These are phyloP conservation scores for Melolontha melolontha DNA, from an alignment of 2,888 invertebrate species.

Conservation along the genomic window DNA sequence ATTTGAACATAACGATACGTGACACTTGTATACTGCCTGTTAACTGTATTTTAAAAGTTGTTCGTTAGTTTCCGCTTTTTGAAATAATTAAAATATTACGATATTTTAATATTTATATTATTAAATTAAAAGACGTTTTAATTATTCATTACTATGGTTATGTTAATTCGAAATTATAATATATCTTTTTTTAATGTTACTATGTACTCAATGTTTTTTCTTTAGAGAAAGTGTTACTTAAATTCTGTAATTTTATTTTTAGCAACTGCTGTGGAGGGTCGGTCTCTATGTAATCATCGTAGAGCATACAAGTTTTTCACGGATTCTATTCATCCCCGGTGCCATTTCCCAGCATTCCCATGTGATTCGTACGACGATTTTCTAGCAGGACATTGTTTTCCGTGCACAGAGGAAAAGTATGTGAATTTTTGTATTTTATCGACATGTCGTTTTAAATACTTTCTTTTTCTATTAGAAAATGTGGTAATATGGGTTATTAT, in stretches of 20 bases:
- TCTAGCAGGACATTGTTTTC: conserved; percentile 81
- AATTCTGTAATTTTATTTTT: conserved; percentile 54
- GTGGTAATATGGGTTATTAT: conserved; percentile 95
- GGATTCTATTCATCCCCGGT: conserved; percentile 91
- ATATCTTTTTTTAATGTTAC: too few relatives aligned
- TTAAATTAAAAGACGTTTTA: too few relatives aligned
- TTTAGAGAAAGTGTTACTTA: too few relatives aligned
- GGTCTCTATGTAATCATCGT: conserved; percentile 92
- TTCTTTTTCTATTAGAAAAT: conserved; percentile 63
- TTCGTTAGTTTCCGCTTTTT: too few relatives aligned
- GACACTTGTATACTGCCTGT: too few relatives aligned
- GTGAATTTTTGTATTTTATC: conserved; percentile 65
- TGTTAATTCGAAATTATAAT: too few relatives aligned
- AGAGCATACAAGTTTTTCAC: conserved; percentile 95
- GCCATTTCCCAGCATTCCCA: conserved; percentile 92
- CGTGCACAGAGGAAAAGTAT: conserved; percentile 72
- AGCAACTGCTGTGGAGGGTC: conserved; percentile 85
- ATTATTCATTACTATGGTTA: too few relatives aligned
- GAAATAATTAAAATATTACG: too few relatives aligned
- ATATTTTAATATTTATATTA: too few relatives aligned
- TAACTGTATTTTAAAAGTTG: too few relatives aligned
- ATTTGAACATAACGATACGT: too few relatives aligned
- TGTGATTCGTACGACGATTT: conserved; percentile 89
- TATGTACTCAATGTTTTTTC: too few relatives aligned
- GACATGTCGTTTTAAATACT: conserved; percentile 10